Percentiles rank a stretch among this genome's conserved stretches.
phyloP scores from a whole-genome alignment of 2,888 invertebrate genomes.

The Meta bourneti region DNA sequence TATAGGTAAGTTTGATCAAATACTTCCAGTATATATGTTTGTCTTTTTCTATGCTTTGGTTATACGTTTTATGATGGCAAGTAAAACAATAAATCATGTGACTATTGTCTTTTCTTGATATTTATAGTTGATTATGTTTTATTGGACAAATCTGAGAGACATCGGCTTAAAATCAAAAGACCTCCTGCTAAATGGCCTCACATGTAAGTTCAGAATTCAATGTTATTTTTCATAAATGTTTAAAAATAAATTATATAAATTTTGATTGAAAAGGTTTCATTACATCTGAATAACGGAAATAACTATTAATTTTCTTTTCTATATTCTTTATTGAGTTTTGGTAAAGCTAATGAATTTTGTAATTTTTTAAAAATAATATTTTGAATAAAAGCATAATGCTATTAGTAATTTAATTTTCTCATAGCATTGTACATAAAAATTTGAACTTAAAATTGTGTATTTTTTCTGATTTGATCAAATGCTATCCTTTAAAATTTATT shows the following conservation, averaged over 20 bases:
- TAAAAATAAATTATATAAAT: background rate
- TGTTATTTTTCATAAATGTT: background rate
- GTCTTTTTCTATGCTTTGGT: background rate
- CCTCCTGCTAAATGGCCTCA: conserved; percentile 31
- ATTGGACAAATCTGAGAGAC: conserved; percentile 58
- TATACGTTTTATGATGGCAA: background rate
- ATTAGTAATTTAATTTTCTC: background rate
- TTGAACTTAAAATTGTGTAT: background rate
- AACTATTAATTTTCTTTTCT: background rate
- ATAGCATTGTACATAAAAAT: background rate
- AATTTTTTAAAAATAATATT: background rate
- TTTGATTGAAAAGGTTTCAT: background rate
- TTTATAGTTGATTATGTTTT: conserved; percentile 64
- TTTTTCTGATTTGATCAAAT: background rate
- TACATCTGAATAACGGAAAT: background rate
- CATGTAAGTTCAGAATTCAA: conserved; percentile 31
- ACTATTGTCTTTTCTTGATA: background rate
- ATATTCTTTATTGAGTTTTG: background rate
- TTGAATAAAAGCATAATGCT: background rate
- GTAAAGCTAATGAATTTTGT: background rate
- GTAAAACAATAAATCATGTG: background rate
- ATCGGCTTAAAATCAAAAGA: conserved; percentile 47
- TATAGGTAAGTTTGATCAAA: conserved; percentile 40
- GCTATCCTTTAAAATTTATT: background rate
- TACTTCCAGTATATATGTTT: background rate